Evolutionary conservation across 2,113 vertebrate species (phyloP).

Genomic region (Leptobrachium ailaonicum): DNA sequence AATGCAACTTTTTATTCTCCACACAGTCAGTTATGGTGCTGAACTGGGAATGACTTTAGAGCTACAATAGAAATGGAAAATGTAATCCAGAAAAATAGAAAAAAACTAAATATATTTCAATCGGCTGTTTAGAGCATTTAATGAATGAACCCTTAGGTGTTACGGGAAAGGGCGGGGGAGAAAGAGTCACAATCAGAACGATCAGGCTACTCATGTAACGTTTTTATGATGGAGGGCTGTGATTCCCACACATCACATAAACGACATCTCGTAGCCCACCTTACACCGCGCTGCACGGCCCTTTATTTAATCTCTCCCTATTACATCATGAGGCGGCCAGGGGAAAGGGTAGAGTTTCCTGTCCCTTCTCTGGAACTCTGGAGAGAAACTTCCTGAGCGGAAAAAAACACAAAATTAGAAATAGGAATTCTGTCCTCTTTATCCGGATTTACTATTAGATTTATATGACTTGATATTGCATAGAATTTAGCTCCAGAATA

Average conservation of each 20-base stretch:
- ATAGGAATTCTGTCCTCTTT: neutral
- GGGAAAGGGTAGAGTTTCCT: constrained; percentile 44
- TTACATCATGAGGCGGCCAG: constrained; percentile 20
- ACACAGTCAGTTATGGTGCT: no score
- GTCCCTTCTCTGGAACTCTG: constrained; percentile 13
- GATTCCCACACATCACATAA: neutral
- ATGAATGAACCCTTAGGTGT: neutral
- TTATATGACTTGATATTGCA: neutral
- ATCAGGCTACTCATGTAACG: neutral
- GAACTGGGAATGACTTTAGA: no score
- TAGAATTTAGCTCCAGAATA: no score
- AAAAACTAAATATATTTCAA: no score
- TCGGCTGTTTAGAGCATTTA: no score
- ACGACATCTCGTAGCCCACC: neutral
- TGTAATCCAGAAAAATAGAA: no score
- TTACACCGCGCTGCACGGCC: neutral
- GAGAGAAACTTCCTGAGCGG: constrained; percentile 24
- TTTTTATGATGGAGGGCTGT: neutral
- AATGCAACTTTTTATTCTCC: no score
- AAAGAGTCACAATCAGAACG: neutral
- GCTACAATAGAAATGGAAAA: no score
- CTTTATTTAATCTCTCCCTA: constrained; percentile 27
- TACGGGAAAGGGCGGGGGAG: neutral
- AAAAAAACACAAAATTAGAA: constrained; percentile 5
- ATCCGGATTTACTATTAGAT: neutral